These are phyloP conservation scores for Styela plicata DNA, from an alignment of 23 tunicate species.

Conservation along the genomic window DNA sequence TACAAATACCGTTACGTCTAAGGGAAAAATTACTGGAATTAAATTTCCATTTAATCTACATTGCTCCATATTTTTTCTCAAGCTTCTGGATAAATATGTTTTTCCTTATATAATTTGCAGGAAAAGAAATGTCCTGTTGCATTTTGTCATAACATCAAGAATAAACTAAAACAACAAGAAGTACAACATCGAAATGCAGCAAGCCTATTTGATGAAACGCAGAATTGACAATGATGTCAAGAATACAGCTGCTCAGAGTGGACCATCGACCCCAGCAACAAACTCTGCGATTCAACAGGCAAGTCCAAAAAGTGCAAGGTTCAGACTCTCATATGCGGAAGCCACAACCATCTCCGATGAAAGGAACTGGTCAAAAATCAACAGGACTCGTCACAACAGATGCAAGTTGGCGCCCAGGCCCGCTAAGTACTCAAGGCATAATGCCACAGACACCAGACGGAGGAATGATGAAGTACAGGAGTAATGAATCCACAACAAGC, in stretches of 20 bases:
- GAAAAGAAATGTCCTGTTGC: constrained; percentile 84
- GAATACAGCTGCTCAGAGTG: constrained; percentile 26
- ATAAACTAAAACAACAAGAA: constrained; percentile 70
- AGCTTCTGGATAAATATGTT: too few relatives aligned
- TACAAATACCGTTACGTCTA: too few relatives aligned
- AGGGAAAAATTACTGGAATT: too few relatives aligned
- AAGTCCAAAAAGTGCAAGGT: constrained; percentile 6
- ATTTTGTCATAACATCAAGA: constrained; percentile 75
- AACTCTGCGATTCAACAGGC: constrained; percentile 23
- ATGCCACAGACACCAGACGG: constrained; percentile 45
- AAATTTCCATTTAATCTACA: too few relatives aligned
- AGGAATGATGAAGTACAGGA: neutral
- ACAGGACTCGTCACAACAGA: constrained; percentile 37
- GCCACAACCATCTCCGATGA: constrained; percentile 33
- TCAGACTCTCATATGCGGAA: constrained; percentile 5
- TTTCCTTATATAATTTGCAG: constrained; percentile 48
- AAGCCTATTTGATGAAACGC: constrained; percentile 55
- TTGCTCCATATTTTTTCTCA: too few relatives aligned
- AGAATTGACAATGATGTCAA: constrained; percentile 69
- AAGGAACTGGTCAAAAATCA: constrained; percentile 9
- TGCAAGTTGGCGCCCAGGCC: constrained; percentile 43
- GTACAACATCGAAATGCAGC: constrained; percentile 67
- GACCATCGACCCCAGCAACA: constrained; percentile 57
- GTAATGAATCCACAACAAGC: constrained; percentile 8
- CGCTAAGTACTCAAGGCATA: neutral